phyloP scores from a whole-genome alignment of 2,888 invertebrate species.

The Pachliopta kotzebuea region DNA sequence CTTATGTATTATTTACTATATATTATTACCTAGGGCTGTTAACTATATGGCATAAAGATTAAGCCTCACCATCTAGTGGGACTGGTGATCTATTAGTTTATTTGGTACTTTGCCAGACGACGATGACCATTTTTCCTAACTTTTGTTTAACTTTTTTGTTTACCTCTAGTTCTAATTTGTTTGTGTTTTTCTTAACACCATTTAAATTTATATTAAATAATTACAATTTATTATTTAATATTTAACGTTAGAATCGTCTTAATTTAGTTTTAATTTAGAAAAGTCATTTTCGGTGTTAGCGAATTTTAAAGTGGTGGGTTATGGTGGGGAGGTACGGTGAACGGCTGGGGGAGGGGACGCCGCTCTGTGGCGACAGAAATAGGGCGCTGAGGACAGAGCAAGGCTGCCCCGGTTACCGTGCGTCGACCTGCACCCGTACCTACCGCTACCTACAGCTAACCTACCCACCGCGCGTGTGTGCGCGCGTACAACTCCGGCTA shows the following conservation, averaged over 20 bases:
- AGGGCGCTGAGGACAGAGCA: constrained; percentile 80
- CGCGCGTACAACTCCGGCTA: constrained; percentile 30
- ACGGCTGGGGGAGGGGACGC: constrained; percentile 40
- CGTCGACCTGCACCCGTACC: constrained; percentile 67
- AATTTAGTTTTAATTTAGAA: constrained; percentile 42
- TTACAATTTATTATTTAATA: too few relatives aligned
- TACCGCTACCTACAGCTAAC: constrained; percentile 42
- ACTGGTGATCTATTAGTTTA: too few relatives aligned
- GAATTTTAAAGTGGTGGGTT: constrained; percentile 59
- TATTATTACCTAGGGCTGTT: too few relatives aligned
- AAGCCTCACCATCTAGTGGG: too few relatives aligned
- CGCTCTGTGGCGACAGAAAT: constrained; percentile 74
- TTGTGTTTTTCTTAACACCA: too few relatives aligned
- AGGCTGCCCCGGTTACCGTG: constrained; percentile 77
- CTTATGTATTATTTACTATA: neutral
- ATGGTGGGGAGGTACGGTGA: constrained; percentile 40
- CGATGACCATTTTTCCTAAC: too few relatives aligned
- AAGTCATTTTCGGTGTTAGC: constrained; percentile 43
- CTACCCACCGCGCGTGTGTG: constrained; percentile 42
- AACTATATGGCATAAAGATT: too few relatives aligned
- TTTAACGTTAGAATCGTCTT: constrained; percentile 9
- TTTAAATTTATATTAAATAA: too few relatives aligned
- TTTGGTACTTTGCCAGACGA: too few relatives aligned
- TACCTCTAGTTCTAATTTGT: too few relatives aligned
- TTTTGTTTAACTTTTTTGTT: too few relatives aligned